Conservation (phyloP, 92 coral and sea anemone species). For the Desmophyllum pertusum region DNA sequence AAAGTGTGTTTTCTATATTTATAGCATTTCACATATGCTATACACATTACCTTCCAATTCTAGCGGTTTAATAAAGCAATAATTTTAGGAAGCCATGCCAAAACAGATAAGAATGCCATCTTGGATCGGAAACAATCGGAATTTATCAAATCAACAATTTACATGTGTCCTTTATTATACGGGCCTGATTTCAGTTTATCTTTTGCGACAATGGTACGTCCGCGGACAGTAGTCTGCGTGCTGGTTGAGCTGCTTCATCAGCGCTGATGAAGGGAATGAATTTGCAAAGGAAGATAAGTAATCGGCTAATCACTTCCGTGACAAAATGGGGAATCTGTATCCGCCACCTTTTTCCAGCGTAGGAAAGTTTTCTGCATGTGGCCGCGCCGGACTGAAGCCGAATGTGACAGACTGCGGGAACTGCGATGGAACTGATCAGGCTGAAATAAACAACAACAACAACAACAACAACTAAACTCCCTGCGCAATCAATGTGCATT, state of each 20-base stretch:
- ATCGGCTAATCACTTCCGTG: background rate
- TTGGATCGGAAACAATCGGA: background rate
- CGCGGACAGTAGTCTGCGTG: background rate
- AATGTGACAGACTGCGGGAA: too few relatives aligned
- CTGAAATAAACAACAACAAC: too few relatives aligned
- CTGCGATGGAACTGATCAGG: too few relatives aligned
- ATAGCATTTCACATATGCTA: background rate
- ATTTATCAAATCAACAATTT: background rate
- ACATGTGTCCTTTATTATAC: background rate
- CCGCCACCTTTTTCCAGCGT: background rate
- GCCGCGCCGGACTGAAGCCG: too few relatives aligned
- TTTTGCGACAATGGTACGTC: background rate
- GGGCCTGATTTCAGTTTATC: background rate
- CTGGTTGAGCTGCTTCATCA: background rate
- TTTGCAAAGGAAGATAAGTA: background rate
- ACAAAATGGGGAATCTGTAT: background rate
- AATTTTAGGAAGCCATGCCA: background rate
- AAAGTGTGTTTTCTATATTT: background rate
- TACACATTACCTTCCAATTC: background rate
- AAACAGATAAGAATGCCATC: background rate
- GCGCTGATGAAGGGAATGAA: background rate
- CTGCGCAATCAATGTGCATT: too few relatives aligned
- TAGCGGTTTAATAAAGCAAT: background rate
- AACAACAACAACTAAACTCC: too few relatives aligned
- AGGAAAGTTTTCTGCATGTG: background rate